Base-by-base conservation (phyloP, 2,888 invertebrate species). In the Drosophila prostipennis region DNA sequence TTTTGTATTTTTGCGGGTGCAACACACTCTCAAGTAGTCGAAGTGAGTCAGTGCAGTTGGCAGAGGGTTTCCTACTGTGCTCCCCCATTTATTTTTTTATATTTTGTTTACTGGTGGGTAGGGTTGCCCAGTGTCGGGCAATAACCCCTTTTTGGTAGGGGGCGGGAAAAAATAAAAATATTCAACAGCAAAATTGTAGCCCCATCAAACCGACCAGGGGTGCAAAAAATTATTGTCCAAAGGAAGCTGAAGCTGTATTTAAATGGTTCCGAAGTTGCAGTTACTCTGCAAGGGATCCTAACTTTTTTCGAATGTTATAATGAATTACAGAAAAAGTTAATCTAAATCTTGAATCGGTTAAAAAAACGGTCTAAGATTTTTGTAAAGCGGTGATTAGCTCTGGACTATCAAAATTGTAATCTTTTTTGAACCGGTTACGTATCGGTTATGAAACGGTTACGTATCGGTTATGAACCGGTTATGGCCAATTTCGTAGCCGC, bases 21-120 rank as follows among this genome's bases (percentile, higher is more conserved):
- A 82, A 82, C 82, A 82, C 77, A 83, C 82, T 85, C 76, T 82
- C 69, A 54, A 82, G 82, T 86, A 72, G 79, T 76, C 80, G 45
- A 76, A 80, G 74, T 76, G 78, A 80, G 78, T 78, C 78, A 71
- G 67, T 65, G 68, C 57, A 43, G 67, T 55, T 64, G 64, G 55
- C 55, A 65, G 40, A 48, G 67, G 65, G 64, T 64, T 65, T 48
- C 65, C 65, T 65, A 55, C 68, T 56, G 68, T 13, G 45, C 37
- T 51, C 39, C 39, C 51, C 51, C 57, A 19, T 32, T 29, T 34
- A 11, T 56, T 55, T 36, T 34, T 46, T 29, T 48, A 60, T 71
- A 69, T 53, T 37, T 42, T 58, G 36, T 48, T 58, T 56, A 34
- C 39, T 56, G 64, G 37, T 76, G 10, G 63, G 61, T 37, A 64